phyloP scores from a whole-genome alignment of 2,113 vertebrate species.

The Trachemys scripta region DNA sequence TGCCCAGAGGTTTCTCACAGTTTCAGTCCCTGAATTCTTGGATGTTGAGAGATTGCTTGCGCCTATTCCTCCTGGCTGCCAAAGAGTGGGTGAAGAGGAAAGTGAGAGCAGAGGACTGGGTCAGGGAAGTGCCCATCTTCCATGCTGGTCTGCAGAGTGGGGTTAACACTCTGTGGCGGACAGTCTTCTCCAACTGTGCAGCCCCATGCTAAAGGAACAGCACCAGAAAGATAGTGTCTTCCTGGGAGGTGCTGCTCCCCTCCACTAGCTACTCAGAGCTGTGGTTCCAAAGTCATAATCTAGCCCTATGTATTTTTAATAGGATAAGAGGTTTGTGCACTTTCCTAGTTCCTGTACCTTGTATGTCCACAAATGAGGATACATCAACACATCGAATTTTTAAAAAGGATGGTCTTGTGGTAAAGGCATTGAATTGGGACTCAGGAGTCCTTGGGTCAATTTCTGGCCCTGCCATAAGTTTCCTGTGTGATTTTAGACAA shows the following conservation, averaged over 20 bases:
- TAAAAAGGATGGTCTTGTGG: background rate
- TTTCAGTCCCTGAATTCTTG: background rate
- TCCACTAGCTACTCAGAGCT: background rate
- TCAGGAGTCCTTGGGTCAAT: background rate
- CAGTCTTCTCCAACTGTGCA: background rate
- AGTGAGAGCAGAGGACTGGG: background rate
- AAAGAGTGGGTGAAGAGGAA: background rate
- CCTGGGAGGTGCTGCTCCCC: background rate
- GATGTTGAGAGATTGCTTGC: background rate
- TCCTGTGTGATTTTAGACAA: background rate
- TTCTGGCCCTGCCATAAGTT: background rate
- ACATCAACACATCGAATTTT: background rate
- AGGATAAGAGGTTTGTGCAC: background rate
- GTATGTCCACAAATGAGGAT: background rate
- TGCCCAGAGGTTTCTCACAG: background rate
- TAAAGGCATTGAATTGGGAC: background rate
- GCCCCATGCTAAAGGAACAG: background rate
- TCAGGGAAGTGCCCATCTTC: background rate
- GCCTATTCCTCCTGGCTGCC: background rate
- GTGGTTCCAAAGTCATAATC: background rate
- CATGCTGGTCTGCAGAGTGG: background rate
- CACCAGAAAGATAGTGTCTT: background rate
- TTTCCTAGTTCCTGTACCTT: background rate
- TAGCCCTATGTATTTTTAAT: background rate
- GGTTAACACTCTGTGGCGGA: background rate